Evolutionary conservation across 2,113 vertebrate species (phyloP), one percentile per base, ranked within the genome.

Genomic region (Caloenas nicobarica): DNA sequence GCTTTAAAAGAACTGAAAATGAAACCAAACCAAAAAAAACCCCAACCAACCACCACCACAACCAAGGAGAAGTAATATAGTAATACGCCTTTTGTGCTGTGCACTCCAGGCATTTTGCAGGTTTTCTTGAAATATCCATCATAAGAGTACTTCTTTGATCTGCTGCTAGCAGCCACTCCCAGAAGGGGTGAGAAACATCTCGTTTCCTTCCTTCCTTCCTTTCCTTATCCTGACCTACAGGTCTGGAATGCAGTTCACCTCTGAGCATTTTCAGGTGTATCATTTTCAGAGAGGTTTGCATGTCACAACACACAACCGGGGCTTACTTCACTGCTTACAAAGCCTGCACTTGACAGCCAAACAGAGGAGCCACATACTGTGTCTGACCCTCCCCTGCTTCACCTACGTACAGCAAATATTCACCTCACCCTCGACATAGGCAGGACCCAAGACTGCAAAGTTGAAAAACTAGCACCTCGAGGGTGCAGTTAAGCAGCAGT

Each of bases 121-220:
- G 46, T 87, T 92, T 92, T 95, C 94, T 91, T 90, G 62, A 84
- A 85, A 90, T 78, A 87, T 57, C 68, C 66, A 78, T 88, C 70
- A 54, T 56, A 54, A 70, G 56, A 90, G 34, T 29, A 44, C 29
- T 88, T 26, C 71, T 91, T 92, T 87, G 90, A 97, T 85, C 36
- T 40, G 81, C 62, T 88, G 72, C 61, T 92, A 88, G 90, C 60
- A 91, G 93, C 74, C 94, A 91, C 92, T 94, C 91, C 93, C 70
- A 94, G 81, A 96, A 95, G 77, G 46, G n/a, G 77, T 93, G 91
- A 95, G 44, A 96, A 88, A 95, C 89, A 96, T 42, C 79, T 92
- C 6, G n/a, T 81, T 97, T 97, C 96, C 97, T 97, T 92, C 82
- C 96, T 96, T 40, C 40, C 44, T 46, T 95, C 86, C 91, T 92